Percentiles rank a stretch among this genome's conserved stretches.
Evolutionary conservation across 2,888 invertebrate species (phyloP).

Genomic region (Nymphalis c-album): DNA sequence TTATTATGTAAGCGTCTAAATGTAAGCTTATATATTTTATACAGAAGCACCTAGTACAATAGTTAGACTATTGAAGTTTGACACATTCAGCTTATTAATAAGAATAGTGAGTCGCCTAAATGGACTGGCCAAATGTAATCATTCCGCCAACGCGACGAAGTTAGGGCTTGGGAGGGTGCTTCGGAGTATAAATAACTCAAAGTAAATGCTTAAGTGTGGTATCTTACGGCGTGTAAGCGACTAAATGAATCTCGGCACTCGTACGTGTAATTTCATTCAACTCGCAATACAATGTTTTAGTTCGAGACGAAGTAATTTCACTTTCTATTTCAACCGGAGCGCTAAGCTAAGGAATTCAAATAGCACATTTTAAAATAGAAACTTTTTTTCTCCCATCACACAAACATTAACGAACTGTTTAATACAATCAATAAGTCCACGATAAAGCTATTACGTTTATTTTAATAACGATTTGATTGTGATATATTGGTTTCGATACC

Average conservation of each 20-base stretch:
- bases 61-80: too few species aligned
- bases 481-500: constrained; percentile 46
- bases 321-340: constrained; percentile 17
- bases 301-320: constrained; percentile 11
- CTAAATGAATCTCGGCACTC: not conserved
- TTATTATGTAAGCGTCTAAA: too few species aligned
- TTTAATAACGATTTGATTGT: too few species aligned
- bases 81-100: too few species aligned
- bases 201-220: not conserved
- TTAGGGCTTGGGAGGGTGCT: not conserved
- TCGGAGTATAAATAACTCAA: constrained; percentile 12
- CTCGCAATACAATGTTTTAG: not conserved
- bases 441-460: too few species aligned
- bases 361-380: constrained; percentile 11
- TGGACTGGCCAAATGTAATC: constrained; percentile 1
- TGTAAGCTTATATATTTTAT: too few species aligned
- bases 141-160: constrained; percentile 20
- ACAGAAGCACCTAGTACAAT: too few species aligned
- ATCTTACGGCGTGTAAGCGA: not conserved
- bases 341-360: constrained; percentile 8
- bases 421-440: not conserved
- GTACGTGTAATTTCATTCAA: not conserved
- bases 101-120: not conserved
- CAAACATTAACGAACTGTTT: not conserved
- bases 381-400: not conserved